A percentile compares a stretch with the other conserved stretches of the same genome.
phyloP scores from a whole-genome alignment of 2,888 invertebrate genomes.

The Unio pictorum region DNA sequence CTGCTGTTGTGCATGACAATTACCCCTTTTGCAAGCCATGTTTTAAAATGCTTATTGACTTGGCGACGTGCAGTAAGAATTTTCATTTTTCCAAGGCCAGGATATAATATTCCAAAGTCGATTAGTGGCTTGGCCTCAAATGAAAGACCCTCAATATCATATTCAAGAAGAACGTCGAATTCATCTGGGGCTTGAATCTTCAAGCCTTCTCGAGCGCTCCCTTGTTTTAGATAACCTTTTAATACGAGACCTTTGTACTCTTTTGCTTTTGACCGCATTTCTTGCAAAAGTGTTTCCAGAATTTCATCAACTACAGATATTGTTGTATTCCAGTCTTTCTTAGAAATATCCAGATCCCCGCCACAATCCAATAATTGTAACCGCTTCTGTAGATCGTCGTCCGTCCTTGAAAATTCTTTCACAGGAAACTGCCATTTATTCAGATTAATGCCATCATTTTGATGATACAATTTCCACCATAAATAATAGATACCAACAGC shows the following conservation, averaged over 20 bases:
- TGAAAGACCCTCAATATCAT: slow-evolving; percentile 17
- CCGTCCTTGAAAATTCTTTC: too few species aligned
- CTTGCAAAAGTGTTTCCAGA: slow-evolving; percentile 4
- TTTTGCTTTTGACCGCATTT: slow-evolving; percentile 6
- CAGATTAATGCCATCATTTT: slow-evolving; percentile 3
- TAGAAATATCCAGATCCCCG: slow-evolving; percentile 2
- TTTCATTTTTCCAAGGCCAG: background rate
- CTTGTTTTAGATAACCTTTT: slow-evolving; percentile 25
- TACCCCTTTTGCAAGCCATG: slow-evolving; percentile 6
- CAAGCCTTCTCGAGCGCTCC: slow-evolving; percentile 35
- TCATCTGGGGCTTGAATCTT: slow-evolving; percentile 30
- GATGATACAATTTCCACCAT: too few species aligned
- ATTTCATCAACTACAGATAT: background rate
- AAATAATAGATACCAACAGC: too few species aligned
- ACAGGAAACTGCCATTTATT: background rate
- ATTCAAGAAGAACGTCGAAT: slow-evolving; percentile 30
- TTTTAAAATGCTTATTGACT: slow-evolving; percentile 7
- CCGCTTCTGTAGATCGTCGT: too few species aligned
- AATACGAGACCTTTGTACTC: slow-evolving; percentile 13
- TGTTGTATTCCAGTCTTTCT: slow-evolving; percentile 6
- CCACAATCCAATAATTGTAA: background rate
- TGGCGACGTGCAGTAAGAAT: background rate
- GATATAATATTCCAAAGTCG: background rate
- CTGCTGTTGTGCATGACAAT: slow-evolving; percentile 5
- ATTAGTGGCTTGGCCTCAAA: background rate